These are phyloP conservation scores for Orchesella cincta DNA, from an alignment of 1,140 invertebrate species.

Conservation along the genomic window DNA sequence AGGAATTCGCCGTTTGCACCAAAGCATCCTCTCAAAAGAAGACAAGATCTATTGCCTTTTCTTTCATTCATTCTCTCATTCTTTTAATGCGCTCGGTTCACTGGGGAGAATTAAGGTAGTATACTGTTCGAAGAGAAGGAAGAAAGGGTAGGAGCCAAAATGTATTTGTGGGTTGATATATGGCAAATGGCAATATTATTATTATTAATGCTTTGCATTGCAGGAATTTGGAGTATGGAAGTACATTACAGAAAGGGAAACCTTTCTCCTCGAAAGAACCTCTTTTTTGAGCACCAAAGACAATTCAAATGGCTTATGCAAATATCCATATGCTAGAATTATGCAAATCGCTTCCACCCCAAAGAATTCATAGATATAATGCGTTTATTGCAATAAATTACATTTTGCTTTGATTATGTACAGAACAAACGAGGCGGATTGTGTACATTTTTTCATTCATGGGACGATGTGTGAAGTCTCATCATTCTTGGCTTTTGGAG, in stretches of 20 bases:
- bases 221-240: not conserved
- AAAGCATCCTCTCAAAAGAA: not conserved
- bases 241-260: too few species aligned
- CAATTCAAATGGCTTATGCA: constrained; percentile 4
- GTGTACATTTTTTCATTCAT: not conserved
- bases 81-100: not conserved
- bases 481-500: not conserved
- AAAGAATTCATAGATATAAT: constrained; percentile 6
- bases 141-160: not conserved
- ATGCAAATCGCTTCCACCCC: constrained; percentile 23
- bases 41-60: constrained; percentile 19
- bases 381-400: constrained; percentile 12
- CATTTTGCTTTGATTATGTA: not conserved
- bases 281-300: too few species aligned
- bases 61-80: constrained; percentile 14
- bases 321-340: constrained; percentile 10
- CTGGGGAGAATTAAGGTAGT: not conserved
- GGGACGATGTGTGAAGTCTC: not conserved
- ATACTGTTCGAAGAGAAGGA: not conserved
- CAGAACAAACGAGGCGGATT: constrained; percentile 7
- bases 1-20: constrained; percentile 8
- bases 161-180: not conserved
- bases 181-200: constrained; percentile 26
- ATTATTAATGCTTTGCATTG: not conserved
- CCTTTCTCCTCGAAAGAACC: too few species aligned